Base-by-base conservation (phyloP, 2,888 invertebrate genomes). In the Xylota segnis region DNA sequence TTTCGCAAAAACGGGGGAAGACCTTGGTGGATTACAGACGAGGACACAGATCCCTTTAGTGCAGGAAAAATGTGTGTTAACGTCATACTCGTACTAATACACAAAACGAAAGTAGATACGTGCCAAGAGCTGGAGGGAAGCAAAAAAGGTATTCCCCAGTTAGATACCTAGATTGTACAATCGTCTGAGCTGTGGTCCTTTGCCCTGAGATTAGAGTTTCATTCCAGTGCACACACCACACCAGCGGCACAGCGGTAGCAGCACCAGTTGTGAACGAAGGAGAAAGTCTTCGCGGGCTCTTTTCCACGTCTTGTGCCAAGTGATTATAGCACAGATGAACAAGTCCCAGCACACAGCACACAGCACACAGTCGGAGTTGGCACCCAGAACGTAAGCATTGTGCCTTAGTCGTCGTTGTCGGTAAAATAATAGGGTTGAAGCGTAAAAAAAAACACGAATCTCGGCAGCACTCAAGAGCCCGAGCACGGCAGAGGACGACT, bases 81-180 rank as follows among this genome's bases (percentile, higher is more conserved):
- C 72, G 86, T 82, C 81, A 81, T 66, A 86, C 81, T 82, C 81
- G 76, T 66, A 86, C 81, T 76, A 81, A 81, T 81, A 81, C 59
- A 86, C 66, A 77, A 72, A 86, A 37, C 77, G 76, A 77, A 72
- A 63, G 81, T 61, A 66, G 71, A 65, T 65, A 81, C 84, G 84
- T 86, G 84, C 76, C 76, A 81, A 81, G 54, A 56, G 75, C 58
- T 40, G 29, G 32, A 47, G 43, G 56, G 58, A 37, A 63, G 40
- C 50, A 58, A 37, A 45, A 63, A 43, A 14, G 74, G 59, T 40
- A 65, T 59, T 76, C 50, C 58, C 23, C 45, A 16, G 32, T 58
- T 47, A 50, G 32, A 52, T 66, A n/a, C n/a, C n/a, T n/a, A 59
- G 59, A 59, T 70, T 12, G 40, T 40, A 7, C 32, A 70, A 66